Evolutionary conservation across 2,888 invertebrate species (phyloP).

Genomic region (Drosophila emarginata): DNA sequence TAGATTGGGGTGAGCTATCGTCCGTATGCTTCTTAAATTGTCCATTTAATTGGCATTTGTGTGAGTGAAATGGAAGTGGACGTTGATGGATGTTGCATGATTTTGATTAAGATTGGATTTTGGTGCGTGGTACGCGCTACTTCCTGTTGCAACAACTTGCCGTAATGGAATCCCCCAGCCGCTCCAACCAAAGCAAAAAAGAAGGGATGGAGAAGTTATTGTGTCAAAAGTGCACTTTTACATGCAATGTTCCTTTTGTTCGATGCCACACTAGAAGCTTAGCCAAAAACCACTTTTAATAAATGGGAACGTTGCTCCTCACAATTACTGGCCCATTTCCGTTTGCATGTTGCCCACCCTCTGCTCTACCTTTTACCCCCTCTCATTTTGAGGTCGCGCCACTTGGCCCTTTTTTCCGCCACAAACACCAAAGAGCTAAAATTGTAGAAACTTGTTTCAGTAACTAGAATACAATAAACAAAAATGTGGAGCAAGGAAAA

Average conservation of each 20-base stretch:
- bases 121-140: slow-evolving; percentile 61
- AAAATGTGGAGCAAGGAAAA: slow-evolving; percentile 39
- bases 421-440: slow-evolving; percentile 10
- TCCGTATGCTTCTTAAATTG: slow-evolving; percentile 47
- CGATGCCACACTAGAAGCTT: not conserved
- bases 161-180: slow-evolving; percentile 43
- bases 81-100: slow-evolving; percentile 27
- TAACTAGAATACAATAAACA: slow-evolving; percentile 33
- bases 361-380: not conserved
- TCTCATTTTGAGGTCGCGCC: slow-evolving; percentile 31
- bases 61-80: slow-evolving; percentile 20
- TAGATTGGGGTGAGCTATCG: not conserved
- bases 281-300: not conserved
- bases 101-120: slow-evolving; percentile 21
- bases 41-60: slow-evolving; percentile 55
- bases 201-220: slow-evolving; percentile 29
- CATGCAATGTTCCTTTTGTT: slow-evolving; percentile 27
- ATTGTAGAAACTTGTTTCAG: slow-evolving; percentile 20
- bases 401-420: slow-evolving; percentile 24
- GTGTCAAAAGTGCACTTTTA: slow-evolving; percentile 23
- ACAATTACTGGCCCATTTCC: slow-evolving; percentile 37
- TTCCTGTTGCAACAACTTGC: slow-evolving; percentile 71
- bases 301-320: not conserved
- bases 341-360: slow-evolving; percentile 31
- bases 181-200: not conserved